phyloP scores from a whole-genome alignment of 2,113 vertebrate species.

The Mustelus asterias region DNA sequence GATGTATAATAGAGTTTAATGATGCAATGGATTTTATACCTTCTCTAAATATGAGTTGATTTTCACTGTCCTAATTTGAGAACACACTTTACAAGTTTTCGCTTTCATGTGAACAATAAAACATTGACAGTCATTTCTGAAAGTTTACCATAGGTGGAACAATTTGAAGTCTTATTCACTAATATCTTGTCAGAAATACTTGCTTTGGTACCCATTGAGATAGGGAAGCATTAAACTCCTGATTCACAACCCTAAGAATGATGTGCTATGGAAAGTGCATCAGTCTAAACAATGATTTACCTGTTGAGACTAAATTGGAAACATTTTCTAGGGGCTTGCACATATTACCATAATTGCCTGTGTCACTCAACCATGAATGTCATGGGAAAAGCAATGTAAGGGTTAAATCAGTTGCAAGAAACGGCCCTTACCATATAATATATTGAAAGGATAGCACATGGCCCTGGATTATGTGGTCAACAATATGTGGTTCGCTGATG shows the following conservation, averaged over 20 bases:
- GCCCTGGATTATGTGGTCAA: not conserved
- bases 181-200: not conserved
- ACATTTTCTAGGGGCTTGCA: not conserved
- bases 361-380: too few species aligned
- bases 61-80: slow-evolving; percentile 13
- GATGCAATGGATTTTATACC: not conserved
- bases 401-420: not conserved
- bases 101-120: not conserved
- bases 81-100: not conserved
- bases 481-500: not conserved
- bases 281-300: not conserved
- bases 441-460: not conserved
- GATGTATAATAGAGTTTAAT: not conserved
- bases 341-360: not conserved
- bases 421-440: not conserved
- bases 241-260: not conserved
- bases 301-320: not conserved
- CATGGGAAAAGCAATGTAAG: not conserved
- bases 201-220: not conserved
- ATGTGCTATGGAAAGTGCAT: not conserved
- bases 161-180: not conserved
- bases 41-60: not conserved
- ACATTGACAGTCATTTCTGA: not conserved
- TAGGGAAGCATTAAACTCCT: not conserved
- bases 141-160: not conserved